Evolutionary conservation across 1,140 invertebrate genomes (phyloP), one percentile per base, ranked within the genome.

Genomic region (Acromyrmex charruanus): DNA sequence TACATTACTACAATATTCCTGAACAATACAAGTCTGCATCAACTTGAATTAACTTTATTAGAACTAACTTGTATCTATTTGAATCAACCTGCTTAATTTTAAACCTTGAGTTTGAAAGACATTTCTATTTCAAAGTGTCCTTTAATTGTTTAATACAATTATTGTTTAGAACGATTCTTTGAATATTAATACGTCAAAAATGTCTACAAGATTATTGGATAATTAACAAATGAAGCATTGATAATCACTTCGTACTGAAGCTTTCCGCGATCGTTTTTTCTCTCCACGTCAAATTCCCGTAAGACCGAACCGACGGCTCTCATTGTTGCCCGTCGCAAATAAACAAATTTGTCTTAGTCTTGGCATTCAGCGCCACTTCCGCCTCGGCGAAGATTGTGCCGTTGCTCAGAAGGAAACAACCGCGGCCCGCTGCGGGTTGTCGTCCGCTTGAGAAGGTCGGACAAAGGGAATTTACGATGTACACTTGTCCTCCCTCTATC

Each of bases 381-480:
- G 82, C 49, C 10, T 35, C 28, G 61, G 10, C 68, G 53, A 75
- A 89, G 61, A 86, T 72, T 31, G 55, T 28, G 74, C 63, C 35
- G 65, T 68, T 71, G 49, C 77, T 81, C 65, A 49, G 21, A n/a
- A 69, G 28, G 44, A 65, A 77, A 51, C 63, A 81, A 77, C 69
- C 75, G 63, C 77, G 51, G 28, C 25, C 74, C 72, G 77, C 71
- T 35, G 51, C 51, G 75, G 72, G 75, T 86, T 61, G 85, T 91
- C 81, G 66, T 49, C 74, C 39, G 65, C 51, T 59, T 53, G 53
- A 59, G 39, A 74, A 65, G 82, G n/a, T 66, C 31, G 80, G 79
- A 88, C 91, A 92, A 92, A 91, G 87, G 77, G 90, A 91, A 92
- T 91, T 91, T 85, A 90, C 87, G 89, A 91, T 92, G 87, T 65